phyloP scores from a whole-genome alignment of 2,888 invertebrate species.

The Athalia cordata region DNA sequence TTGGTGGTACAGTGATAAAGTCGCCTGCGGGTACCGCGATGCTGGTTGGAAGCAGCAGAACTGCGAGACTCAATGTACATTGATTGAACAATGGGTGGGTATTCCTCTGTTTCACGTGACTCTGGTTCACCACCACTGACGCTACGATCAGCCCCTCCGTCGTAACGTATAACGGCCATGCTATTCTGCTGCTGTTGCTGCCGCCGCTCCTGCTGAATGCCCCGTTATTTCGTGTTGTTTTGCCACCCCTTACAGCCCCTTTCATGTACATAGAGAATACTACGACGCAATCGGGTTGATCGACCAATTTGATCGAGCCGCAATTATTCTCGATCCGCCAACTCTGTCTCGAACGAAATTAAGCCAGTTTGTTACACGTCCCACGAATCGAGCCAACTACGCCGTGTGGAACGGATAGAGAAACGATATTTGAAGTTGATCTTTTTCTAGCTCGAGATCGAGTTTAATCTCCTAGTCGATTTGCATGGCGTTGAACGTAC shows the following conservation, averaged over 20 bases:
- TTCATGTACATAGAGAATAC: conserved; percentile 46
- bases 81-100: conserved; percentile 67
- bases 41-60: conserved; percentile 50
- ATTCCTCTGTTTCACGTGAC: conserved; percentile 51
- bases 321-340: conserved; percentile 36
- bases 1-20: conserved; percentile 60
- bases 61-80: conserved; percentile 63
- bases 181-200: conserved; percentile 37
- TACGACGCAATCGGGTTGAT: conserved; percentile 8
- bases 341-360: conserved; percentile 31
- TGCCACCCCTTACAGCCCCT: conserved; percentile 47
- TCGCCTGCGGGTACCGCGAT: conserved; percentile 65
- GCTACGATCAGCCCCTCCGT: background rate
- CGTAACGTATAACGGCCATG: too few relatives aligned
- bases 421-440: conserved; percentile 60
- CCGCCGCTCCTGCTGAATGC: conserved; percentile 45
- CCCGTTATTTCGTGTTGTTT: conserved; percentile 51
- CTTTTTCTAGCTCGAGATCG: conserved; percentile 63
- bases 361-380: conserved; percentile 32
- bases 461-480: background rate
- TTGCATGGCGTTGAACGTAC: too few relatives aligned
- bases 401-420: background rate
- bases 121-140: conserved; percentile 37
- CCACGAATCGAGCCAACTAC: background rate
- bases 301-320: conserved; percentile 41